Evolutionary conservation across 2,888 invertebrate species (phyloP), one percentile per base, ranked within the genome.

Genomic region (Oscheius onirici): DNA sequence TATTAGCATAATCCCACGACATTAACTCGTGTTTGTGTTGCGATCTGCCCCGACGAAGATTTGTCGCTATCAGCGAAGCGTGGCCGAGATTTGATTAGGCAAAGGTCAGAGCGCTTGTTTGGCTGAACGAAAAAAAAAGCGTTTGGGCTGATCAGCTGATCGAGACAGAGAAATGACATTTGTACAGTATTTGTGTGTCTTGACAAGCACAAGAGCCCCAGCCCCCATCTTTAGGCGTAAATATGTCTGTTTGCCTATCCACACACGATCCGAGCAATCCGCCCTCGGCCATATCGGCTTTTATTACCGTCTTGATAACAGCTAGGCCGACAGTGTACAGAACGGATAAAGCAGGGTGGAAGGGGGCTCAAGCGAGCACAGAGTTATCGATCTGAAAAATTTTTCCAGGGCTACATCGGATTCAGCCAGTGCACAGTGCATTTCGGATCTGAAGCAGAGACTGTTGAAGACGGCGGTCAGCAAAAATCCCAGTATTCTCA

Each of bases 401-500:
- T 13, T 13, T 78, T 84, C 69, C 77, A 84, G 85, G 57, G 61
- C 83, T 0, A 71, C 72, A 11, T 52, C 79, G 24, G 85, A 85
- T 54, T 74, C 81, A 11, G 78, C 77, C 22, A 75, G 77, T 41
- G 72, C 76, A 10, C 83, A 84, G 67, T 86, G 87, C 73, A 76
- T 87, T 40, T 77, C 72, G 26, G 86, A 87, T 49, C 67, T 87
- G 61, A 85, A 84, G 69, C 81, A 85, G 51, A 76, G 84, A 8
- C 75, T 87, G 13, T 76, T 87, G 51, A 82, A 83, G 70, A 79
- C 81, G 20, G 85, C 84, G 3, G 73, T 86, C 51, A 79, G 79
- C 61, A 83, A 83, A 71, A 82, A 85, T 58, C 86, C 86, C 3
- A 78, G 80, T 17, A 68, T 88, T 46, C 60, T 87, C 43, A 72